phyloP scores from a whole-genome alignment of 1,140 invertebrate species.

The Marisa cornuarietis region DNA sequence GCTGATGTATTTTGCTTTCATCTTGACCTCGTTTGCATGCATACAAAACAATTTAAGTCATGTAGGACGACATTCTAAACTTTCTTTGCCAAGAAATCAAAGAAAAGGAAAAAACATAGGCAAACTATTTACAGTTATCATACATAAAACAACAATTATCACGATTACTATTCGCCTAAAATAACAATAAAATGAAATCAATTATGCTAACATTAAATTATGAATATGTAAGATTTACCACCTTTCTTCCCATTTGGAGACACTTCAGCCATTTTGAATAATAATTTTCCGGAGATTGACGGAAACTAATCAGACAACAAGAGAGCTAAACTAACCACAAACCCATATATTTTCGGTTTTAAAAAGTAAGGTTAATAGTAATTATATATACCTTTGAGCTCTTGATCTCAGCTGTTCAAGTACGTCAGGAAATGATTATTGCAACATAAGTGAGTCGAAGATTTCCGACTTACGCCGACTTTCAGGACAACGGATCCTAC shows the following conservation, averaged over 20 bases:
- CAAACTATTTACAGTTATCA: not conserved
- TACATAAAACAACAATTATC: not conserved
- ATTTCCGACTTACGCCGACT: not conserved
- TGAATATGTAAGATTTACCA: constrained; percentile 29
- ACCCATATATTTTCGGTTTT: no score
- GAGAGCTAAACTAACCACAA: not conserved
- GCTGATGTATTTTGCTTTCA: no score
- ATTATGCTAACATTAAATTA: constrained; percentile 30
- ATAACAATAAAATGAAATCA: constrained; percentile 18
- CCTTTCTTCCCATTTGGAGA: constrained; percentile 24
- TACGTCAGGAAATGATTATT: no score
- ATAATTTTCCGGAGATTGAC: constrained; percentile 25
- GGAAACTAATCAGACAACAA: constrained; percentile 21
- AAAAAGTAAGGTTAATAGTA: no score
- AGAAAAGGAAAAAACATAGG: not conserved
- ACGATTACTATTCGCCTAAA: not conserved
- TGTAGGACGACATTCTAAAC: not conserved
- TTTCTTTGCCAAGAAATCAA: constrained; percentile 1
- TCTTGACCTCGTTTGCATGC: constrained; percentile 26
- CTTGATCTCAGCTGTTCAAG: no score
- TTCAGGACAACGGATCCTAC: not conserved
- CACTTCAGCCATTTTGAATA: constrained; percentile 27
- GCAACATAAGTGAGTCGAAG: not conserved
- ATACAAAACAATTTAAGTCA: constrained; percentile 13
- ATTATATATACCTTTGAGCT: no score